Evolutionary conservation across 2,888 invertebrate genomes (phyloP), one percentile per base, ranked within the genome.

Genomic region (Epinotia nisella): DNA sequence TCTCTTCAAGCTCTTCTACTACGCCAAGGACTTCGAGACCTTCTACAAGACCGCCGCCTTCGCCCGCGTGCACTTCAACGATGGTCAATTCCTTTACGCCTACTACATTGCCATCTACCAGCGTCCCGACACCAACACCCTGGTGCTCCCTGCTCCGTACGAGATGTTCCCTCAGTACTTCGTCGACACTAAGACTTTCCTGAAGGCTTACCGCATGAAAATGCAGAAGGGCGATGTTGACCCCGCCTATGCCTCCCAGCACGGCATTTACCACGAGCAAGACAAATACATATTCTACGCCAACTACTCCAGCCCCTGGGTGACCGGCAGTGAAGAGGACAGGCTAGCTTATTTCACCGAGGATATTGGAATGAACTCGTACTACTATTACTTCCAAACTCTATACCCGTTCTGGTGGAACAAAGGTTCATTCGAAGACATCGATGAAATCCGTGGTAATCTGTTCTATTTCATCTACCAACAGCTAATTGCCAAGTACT

Each of bases 281-380:
- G 84, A 93, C 58, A 80, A 88, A n/a, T 94, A 91, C 77, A 85
- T 94, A 29, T 90, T 94, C 80, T 94, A 94, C 71, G 90, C 94
- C 21, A 96, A 96, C 84, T 95, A 95, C 79, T 95, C 95, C 15
- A 94, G 92, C 78, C 81, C 92, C 53, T 82, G 83, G 55, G 85
- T 90, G 78, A 94, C 94, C 80, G 92, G 90, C 77, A 94, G 95
- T 78, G 82, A 91, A 1, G 96, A 96, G 79, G 93, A 94, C 80
- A 94, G 92, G 74, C 78, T 96, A 70, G 91, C 95, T 49, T 96
- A 96, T 88, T 96, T 96, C 88, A 95, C 95, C 45, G 96, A 96
- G 82, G 96, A 96, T 81, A 90, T 96, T 78, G 96, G 95, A 74
- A 88, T 95, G 80, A 96, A 96, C 87, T 82, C 94, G 0, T 96